A percentile compares a stretch with the other conserved stretches of the same genome.
Evolutionary conservation across 2,113 vertebrate species (phyloP).

Genomic region (Oenanthe oenanthe): DNA sequence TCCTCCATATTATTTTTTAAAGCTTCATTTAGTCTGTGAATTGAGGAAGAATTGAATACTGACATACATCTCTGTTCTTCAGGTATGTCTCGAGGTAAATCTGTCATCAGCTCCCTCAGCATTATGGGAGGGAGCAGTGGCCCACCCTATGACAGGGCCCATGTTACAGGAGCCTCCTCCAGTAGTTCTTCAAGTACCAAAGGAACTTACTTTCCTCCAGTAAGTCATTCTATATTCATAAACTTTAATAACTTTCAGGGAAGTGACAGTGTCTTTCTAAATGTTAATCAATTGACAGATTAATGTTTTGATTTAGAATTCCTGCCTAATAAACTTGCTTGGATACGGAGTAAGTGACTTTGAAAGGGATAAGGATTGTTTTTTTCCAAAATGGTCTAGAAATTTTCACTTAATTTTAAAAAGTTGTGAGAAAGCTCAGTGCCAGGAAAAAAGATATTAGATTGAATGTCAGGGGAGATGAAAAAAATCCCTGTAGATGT

Average conservation of each 20-base stretch:
- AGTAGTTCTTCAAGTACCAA: slow-evolving; percentile 98
- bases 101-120: slow-evolving; percentile 95
- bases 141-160: slow-evolving; percentile 93
- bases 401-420: background rate
- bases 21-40: background rate
- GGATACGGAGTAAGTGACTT: background rate
- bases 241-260: background rate
- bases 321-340: background rate
- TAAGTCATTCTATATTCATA: slow-evolving; percentile 68
- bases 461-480: background rate
- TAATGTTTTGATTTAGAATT: background rate
- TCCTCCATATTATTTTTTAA: background rate
- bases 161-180: slow-evolving; percentile 96
- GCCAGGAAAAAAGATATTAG: background rate
- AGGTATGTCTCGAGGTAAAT: slow-evolving; percentile 98
- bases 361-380: background rate
- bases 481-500: background rate
- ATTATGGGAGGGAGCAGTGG: slow-evolving; percentile 97
- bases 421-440: background rate
- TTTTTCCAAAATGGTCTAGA: background rate
- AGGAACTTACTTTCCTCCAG: slow-evolving; percentile 95
- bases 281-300: background rate
- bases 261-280: background rate
- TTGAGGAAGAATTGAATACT: background rate
- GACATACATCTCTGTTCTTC: background rate